phyloP scores from a whole-genome alignment of 2,888 invertebrate species.

The Patella caerulea region DNA sequence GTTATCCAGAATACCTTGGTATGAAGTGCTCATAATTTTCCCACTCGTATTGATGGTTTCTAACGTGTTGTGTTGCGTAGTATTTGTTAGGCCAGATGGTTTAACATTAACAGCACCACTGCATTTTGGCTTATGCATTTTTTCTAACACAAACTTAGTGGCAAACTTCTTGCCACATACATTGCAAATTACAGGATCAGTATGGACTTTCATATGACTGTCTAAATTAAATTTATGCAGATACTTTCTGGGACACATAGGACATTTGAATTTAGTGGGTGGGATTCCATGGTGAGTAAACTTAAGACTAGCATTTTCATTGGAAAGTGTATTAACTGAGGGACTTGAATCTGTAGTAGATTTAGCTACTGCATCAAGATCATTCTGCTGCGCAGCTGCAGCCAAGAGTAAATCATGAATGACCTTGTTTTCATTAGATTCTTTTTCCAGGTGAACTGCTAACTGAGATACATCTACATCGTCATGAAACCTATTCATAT shows the following conservation, averaged over 20 bases:
- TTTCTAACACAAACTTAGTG: background rate
- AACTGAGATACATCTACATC: background rate
- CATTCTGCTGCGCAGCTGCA: background rate
- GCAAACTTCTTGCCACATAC: constrained; percentile 5
- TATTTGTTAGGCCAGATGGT: background rate
- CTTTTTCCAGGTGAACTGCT: background rate
- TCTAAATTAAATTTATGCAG: background rate
- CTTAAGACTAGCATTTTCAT: background rate
- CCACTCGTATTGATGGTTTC: background rate
- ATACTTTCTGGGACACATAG: background rate
- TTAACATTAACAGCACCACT: background rate
- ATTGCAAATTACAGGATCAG: constrained; percentile 4
- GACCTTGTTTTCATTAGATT: background rate
- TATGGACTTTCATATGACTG: background rate
- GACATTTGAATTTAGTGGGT: background rate
- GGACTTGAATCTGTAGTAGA: background rate
- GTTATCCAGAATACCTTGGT: too few species aligned
- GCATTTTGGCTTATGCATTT: background rate
- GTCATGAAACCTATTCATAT: background rate
- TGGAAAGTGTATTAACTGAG: background rate
- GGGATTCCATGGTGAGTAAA: background rate
- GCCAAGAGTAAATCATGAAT: background rate
- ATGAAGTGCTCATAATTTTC: too few species aligned
- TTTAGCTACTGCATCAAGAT: background rate
- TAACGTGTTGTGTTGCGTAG: background rate